phyloP scores from a whole-genome alignment of 2,888 invertebrate species.

The Cheilosia urbana region DNA sequence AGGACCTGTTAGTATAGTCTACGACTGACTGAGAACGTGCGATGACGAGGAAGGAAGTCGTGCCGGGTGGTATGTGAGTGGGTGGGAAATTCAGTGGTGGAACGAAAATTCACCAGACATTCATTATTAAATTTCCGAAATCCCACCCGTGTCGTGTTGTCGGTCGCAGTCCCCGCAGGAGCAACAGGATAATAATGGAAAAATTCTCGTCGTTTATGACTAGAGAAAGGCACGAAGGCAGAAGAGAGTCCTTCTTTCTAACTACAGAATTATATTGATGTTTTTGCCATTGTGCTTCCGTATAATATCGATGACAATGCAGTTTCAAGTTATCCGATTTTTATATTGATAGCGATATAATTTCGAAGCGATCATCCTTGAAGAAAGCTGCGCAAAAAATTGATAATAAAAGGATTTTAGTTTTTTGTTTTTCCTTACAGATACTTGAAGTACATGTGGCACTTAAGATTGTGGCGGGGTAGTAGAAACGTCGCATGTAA shows the following conservation, averaged over 20 bases:
- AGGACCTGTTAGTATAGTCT: slow-evolving; percentile 1
- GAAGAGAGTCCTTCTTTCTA: slow-evolving; percentile 18
- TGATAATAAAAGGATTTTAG: background rate
- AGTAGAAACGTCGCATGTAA: background rate
- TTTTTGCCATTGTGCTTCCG: slow-evolving; percentile 15
- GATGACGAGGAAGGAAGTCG: background rate
- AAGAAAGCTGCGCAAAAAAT: background rate
- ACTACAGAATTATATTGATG: slow-evolving; percentile 6
- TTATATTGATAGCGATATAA: slow-evolving; percentile 53
- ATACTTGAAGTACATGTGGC: slow-evolving; percentile 25
- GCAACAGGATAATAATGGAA: slow-evolving; percentile 21
- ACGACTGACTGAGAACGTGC: background rate
- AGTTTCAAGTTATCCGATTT: slow-evolving; percentile 53
- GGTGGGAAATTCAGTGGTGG: background rate
- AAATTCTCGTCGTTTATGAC: slow-evolving; percentile 11
- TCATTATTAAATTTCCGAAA: slow-evolving; percentile 54
- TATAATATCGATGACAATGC: slow-evolving; percentile 51
- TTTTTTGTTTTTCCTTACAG: background rate
- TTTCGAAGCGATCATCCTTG: slow-evolving; percentile 52
- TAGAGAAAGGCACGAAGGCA: background rate
- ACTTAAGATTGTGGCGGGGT: background rate
- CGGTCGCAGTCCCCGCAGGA: background rate
- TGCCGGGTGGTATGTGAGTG: background rate
- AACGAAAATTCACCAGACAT: slow-evolving; percentile 24
- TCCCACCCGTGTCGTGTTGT: slow-evolving; percentile 7